Evolutionary conservation across 2,888 invertebrate species (phyloP).

Genomic region (Oxystoma pomonae): DNA sequence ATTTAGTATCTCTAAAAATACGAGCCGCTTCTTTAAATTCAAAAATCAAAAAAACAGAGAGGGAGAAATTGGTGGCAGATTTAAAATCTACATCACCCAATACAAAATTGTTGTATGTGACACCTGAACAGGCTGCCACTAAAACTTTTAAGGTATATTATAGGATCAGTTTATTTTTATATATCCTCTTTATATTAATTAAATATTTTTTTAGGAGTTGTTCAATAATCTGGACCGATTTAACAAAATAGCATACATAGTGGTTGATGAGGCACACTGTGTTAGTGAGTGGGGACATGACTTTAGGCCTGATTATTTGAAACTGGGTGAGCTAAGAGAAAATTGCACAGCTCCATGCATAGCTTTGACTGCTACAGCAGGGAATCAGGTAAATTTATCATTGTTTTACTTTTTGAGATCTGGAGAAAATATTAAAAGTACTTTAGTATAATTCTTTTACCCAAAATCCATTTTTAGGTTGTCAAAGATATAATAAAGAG

Average conservation of each 20-base stretch:
- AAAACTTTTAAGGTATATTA: slow-evolving; percentile 66
- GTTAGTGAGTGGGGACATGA: slow-evolving; percentile 99
- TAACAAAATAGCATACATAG: slow-evolving; percentile 80
- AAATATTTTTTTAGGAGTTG: slow-evolving; percentile 48
- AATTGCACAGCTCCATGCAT: slow-evolving; percentile 76
- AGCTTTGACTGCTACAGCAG: slow-evolving; percentile 95
- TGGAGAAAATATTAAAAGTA: too few species aligned
- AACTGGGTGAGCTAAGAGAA: slow-evolving; percentile 67
- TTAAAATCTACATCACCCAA: slow-evolving; percentile 64
- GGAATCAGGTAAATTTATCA: slow-evolving; percentile 51
- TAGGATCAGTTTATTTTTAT: background rate
- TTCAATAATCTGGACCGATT: slow-evolving; percentile 66
- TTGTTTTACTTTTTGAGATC: too few species aligned
- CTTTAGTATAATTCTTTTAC: too few species aligned
- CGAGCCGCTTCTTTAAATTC: slow-evolving; percentile 89
- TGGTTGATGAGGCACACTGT: slow-evolving; percentile 97
- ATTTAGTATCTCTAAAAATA: slow-evolving; percentile 72
- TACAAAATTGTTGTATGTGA: slow-evolving; percentile 87
- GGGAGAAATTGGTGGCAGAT: slow-evolving; percentile 73
- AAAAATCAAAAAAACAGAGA: slow-evolving; percentile 74
- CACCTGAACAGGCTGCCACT: slow-evolving; percentile 93
- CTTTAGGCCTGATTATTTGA: slow-evolving; percentile 92
- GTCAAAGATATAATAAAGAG: slow-evolving; percentile 77
- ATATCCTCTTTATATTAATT: background rate
- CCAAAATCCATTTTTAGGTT: slow-evolving; percentile 63